These are phyloP conservation scores for Eupithecia abbreviata DNA, from an alignment of 2,888 invertebrate species.

Conservation along the genomic window DNA sequence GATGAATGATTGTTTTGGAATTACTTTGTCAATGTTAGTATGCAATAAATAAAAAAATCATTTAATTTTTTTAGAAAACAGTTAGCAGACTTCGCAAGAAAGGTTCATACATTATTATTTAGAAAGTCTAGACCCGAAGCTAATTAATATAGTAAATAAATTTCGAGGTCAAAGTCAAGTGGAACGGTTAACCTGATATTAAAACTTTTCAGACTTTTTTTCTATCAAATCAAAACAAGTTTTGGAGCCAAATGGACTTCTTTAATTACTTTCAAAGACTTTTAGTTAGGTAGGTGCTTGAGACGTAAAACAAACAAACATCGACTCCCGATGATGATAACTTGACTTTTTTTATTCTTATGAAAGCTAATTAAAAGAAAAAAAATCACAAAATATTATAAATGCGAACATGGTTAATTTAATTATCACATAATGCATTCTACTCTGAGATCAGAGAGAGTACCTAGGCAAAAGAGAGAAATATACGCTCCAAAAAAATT, in stretches of 20 bases:
- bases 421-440: background rate
- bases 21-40: too few relatives aligned
- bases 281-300: background rate
- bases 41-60: too few relatives aligned
- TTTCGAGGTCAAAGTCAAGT: constrained; percentile 12
- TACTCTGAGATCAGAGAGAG: too few relatives aligned
- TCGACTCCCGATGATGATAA: background rate
- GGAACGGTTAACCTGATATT: constrained; percentile 7
- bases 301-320: background rate
- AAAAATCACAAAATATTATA: background rate
- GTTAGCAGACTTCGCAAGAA: constrained; percentile 3
- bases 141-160: constrained; percentile 8
- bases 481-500: too few relatives aligned
- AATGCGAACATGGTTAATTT: background rate
- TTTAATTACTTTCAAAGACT: background rate
- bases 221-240: background rate
- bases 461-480: background rate
- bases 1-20: too few relatives aligned
- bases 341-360: too few relatives aligned
- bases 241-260: background rate
- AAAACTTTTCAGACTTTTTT: constrained; percentile 29
- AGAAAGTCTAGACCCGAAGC: constrained; percentile 13
- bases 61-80: background rate
- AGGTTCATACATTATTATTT: constrained; percentile 7
- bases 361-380: background rate